A percentile compares a stretch with the other conserved stretches of the same genome.
phyloP scores from a whole-genome alignment of 2,888 invertebrate species.

The Drosophila anomelani region DNA sequence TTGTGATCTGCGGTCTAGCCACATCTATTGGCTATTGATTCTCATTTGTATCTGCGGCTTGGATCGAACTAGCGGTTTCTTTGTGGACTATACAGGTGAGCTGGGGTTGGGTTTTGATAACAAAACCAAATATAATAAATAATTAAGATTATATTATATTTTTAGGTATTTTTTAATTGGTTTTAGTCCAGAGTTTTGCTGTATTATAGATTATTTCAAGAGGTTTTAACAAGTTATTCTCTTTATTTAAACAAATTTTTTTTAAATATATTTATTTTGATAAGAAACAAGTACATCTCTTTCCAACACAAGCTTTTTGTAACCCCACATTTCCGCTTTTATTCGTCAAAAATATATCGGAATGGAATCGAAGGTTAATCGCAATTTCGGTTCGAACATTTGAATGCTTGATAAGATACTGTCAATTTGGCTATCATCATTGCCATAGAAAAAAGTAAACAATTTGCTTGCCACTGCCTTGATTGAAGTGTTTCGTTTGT shows the following conservation, averaged over 20 bases:
- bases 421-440: conserved; percentile 39
- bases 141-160: neutral
- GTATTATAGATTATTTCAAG: neutral
- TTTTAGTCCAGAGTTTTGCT: neutral
- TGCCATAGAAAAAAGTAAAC: conserved; percentile 41
- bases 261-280: no score
- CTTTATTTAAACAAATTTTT: no score
- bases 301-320: neutral
- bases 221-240: no score
- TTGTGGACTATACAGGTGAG: conserved; percentile 75
- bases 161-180: neutral
- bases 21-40: conserved; percentile 25
- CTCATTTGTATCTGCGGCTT: conserved; percentile 47
- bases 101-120: neutral
- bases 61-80: conserved; percentile 44
- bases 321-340: conserved; percentile 31
- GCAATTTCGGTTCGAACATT: conserved; percentile 22
- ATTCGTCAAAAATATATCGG: conserved; percentile 31
- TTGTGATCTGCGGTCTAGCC: conserved; percentile 44
- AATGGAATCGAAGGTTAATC: conserved; percentile 41
- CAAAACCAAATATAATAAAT: neutral
- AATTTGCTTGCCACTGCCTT: conserved; percentile 36
- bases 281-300: no score
- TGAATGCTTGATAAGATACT: conserved; percentile 63
- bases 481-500: conserved; percentile 33